Percentiles rank a stretch among this genome's conserved stretches.
Conservation (phyloP, 2,797 vertebrate genomes). For the Tragelaphus oryx region DNA sequence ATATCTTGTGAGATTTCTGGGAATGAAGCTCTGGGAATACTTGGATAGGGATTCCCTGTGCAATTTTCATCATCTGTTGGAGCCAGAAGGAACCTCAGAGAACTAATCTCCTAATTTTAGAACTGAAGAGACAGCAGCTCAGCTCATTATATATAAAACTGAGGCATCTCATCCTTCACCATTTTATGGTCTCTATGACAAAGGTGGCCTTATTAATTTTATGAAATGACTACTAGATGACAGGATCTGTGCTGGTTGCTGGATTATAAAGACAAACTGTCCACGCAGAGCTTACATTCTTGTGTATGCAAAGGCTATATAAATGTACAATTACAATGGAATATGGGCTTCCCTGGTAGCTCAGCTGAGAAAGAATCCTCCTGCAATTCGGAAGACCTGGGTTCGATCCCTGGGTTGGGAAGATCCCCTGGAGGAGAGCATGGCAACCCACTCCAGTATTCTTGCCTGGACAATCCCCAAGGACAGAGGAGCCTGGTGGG, state of each 20-base stretch:
- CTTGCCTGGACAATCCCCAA: background rate
- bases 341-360: background rate
- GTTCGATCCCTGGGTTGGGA: background rate
- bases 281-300: slow-evolving; percentile 7
- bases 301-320: background rate
- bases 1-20: background rate
- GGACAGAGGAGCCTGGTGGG: background rate
- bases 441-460: background rate
- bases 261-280: background rate
- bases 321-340: background rate
- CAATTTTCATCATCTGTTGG: background rate
- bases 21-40: background rate
- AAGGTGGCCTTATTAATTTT: background rate
- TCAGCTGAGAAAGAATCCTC: background rate
- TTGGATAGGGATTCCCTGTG: background rate
- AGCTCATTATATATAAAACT: background rate
- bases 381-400: background rate
- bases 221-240: background rate
- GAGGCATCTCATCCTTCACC: background rate
- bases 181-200: background rate
- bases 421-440: background rate
- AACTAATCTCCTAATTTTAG: slow-evolving; percentile 8
- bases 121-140: background rate
- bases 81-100: background rate
- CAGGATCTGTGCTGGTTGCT: background rate